Evolutionary conservation across 2,797 vertebrate genomes (phyloP), one percentile per base, ranked within the genome.

Genomic region (Xyrichtys novacula): DNA sequence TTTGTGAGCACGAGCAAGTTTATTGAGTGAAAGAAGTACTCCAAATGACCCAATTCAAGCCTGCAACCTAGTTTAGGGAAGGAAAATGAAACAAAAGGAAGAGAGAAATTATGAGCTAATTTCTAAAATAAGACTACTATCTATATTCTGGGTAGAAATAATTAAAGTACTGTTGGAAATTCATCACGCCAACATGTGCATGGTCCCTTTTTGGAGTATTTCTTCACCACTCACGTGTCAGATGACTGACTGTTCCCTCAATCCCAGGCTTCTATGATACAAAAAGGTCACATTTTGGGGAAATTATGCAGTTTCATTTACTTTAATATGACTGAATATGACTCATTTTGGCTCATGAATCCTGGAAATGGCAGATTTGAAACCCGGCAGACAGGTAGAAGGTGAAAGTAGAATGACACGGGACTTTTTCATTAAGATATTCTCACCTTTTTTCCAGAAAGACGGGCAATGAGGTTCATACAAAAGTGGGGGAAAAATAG

Each of bases 401-500:
- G 63, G 55, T 42, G 22, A 64, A 74, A 49, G 63, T 47, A 70
- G 53, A 76, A 26, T 71, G 46, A 82, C 70, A 75, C 47, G 46
- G 81, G 43, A 38, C n/a, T 25, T 43, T 80, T 71, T 78, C 62
- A 66, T 14, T 74, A 67, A 85, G 48, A 74, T 66, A 67, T 72
- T 60, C 47, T 47, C 76, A 48, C 68, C 38, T 44, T 16, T 25
- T 64, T 50, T 82, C 47, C 36, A 59, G 49, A 77, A 67, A 42
- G 59, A 54, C 55, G 34, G 59, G 43, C 48, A 52, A 72, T 64
- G n/a, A 40, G 31, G 53, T 71, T 76, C 43, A 66, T 60, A 54
- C n/a, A 49, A 77, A 71, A 65, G 42, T 7, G 56, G 42, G 65
- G 59, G 56, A 34, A 62, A 69, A 29, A 63, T 40, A 68, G 71